Evolutionary conservation across 2,888 invertebrate genomes (phyloP).

Genomic region (Erebia epiphron): DNA sequence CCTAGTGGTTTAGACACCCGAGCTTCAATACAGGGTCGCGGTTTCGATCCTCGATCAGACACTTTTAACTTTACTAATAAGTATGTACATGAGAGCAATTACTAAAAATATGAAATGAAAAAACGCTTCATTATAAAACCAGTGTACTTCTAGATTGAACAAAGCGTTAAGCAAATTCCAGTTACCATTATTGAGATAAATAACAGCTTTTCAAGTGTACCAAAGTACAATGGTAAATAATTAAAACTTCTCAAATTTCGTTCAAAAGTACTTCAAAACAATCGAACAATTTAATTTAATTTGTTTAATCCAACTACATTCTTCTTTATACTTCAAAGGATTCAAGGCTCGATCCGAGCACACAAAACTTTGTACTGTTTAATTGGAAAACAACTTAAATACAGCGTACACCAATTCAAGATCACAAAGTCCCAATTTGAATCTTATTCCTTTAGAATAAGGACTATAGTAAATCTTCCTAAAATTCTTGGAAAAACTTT

Average conservation of each 20-base stretch:
- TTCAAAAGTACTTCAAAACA: conserved; percentile 18
- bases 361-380: conserved; percentile 17
- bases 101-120: background rate
- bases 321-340: conserved; percentile 15
- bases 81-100: too few species aligned
- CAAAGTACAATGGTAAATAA: background rate
- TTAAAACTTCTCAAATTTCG: conserved; percentile 14
- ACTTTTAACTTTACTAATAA: too few species aligned
- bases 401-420: conserved; percentile 1
- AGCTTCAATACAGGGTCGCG: too few species aligned
- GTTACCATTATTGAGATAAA: background rate
- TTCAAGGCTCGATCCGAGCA: conserved; percentile 14
- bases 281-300: conserved; percentile 26
- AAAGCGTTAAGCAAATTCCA: background rate
- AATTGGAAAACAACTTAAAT: conserved; percentile 19
- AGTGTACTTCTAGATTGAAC: background rate
- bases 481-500: conserved; percentile 3
- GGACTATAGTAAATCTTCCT: background rate
- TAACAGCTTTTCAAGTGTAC: background rate
- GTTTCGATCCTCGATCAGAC: too few species aligned
- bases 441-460: background rate
- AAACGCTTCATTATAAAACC: background rate
- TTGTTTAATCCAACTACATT: conserved; percentile 26
- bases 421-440: background rate
- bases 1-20: too few species aligned